A percentile compares a stretch with the other conserved stretches of the same genome.
phyloP scores from a whole-genome alignment of 2,113 vertebrate genomes.

The Gorsachius goisagi region DNA sequence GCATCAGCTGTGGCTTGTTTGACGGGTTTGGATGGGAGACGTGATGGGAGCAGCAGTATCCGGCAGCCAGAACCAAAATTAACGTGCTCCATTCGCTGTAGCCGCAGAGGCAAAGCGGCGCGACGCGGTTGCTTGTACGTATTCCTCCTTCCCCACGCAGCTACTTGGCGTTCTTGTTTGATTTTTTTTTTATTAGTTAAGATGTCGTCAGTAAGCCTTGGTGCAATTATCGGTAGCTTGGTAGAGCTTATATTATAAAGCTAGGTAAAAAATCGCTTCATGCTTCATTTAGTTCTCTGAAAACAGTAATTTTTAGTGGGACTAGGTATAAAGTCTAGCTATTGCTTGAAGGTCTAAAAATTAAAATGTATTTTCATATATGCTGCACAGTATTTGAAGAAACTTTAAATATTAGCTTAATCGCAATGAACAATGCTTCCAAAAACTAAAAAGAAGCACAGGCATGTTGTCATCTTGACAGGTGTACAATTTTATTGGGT shows the following conservation, averaged over 20 bases:
- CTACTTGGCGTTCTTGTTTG: neutral
- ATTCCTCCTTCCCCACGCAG: neutral
- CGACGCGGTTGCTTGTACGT: conserved; percentile 40
- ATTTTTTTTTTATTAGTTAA: neutral
- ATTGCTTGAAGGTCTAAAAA: neutral
- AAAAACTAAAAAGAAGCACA: neutral
- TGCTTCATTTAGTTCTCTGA: neutral
- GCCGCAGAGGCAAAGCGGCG: neutral
- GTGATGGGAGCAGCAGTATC: neutral
- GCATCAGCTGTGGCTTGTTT: neutral
- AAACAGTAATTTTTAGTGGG: neutral
- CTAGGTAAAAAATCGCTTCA: neutral
- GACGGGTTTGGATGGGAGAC: neutral
- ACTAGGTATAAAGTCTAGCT: neutral
- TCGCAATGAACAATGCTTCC: neutral
- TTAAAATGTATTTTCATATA: neutral
- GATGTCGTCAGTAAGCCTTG: neutral
- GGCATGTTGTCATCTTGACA: neutral
- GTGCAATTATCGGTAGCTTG: neutral
- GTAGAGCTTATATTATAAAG: neutral
- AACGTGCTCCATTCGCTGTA: neutral
- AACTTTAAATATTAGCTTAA: neutral
- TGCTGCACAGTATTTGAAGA: neutral
- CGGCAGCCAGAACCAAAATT: neutral
- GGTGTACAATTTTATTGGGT: neutral